Conservation (phyloP, 2,113 vertebrate genomes). For the Rhinopomastus cyanomelas region DNA sequence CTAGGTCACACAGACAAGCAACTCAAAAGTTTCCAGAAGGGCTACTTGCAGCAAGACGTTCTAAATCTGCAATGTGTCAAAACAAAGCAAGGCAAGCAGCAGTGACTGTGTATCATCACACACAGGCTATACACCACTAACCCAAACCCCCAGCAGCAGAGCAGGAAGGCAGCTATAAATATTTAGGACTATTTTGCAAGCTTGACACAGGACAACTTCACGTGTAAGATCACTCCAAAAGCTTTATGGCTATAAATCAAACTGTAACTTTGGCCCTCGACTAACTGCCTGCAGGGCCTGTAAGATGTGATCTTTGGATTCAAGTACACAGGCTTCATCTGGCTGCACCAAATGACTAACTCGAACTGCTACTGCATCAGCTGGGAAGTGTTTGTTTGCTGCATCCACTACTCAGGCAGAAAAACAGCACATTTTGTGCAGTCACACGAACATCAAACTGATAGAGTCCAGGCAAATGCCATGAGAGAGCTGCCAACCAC, state of each 20-base stretch:
- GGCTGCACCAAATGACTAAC: neutral
- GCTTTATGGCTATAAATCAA: neutral
- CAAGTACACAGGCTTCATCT: neutral
- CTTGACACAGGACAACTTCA: neutral
- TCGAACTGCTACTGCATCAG: neutral
- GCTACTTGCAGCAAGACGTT: neutral
- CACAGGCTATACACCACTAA: neutral
- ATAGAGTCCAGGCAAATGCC: neutral
- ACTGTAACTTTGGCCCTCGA: neutral
- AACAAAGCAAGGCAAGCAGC: neutral
- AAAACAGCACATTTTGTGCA: neutral
- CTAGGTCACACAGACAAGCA: neutral
- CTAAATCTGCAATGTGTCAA: neutral
- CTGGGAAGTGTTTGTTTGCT: neutral
- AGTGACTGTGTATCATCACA: neutral
- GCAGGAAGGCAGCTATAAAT: neutral
- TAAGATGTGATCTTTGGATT: neutral
- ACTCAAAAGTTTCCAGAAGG: neutral
- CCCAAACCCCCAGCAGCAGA: fast-evolving
- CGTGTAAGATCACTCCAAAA: neutral
- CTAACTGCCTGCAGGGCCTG: neutral
- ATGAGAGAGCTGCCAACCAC: neutral
- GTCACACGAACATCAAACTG: neutral
- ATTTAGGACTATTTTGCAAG: neutral
- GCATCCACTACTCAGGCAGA: neutral